A percentile compares a stretch with the other conserved stretches of the same genome.
phyloP scores from a whole-genome alignment of 2,113 vertebrate species.

The Grantiella picta region DNA sequence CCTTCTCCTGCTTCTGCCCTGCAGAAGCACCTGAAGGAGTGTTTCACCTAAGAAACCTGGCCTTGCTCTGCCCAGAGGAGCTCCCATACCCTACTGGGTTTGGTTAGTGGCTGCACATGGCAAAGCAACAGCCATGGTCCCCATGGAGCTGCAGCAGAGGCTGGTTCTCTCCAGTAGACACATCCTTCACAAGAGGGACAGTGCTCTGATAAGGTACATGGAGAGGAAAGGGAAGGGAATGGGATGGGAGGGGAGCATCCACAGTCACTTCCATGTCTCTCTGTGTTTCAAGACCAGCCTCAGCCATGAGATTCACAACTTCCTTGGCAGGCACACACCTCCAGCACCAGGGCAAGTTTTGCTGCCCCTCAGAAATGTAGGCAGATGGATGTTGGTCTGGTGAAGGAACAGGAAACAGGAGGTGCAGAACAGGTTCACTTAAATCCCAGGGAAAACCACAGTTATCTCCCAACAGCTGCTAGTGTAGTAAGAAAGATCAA shows the following conservation, averaged over 20 bases:
- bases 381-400: not conserved
- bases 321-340: not conserved
- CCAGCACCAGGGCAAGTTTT: not conserved
- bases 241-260: not conserved
- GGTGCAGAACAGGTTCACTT: not conserved
- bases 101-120: not conserved
- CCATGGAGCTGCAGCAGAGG: not conserved
- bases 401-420: not conserved
- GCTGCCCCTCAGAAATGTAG: not conserved
- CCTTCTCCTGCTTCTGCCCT: not conserved
- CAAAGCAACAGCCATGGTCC: not conserved
- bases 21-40: not conserved
- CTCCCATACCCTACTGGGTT: not conserved
- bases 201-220: not conserved
- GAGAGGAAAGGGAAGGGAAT: not conserved
- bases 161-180: not conserved
- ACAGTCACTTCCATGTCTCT: not conserved
- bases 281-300: not conserved
- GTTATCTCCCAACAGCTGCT: not conserved
- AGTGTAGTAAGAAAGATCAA: accelerated
- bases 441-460: not conserved
- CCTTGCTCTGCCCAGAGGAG: not conserved
- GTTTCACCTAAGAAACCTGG: not conserved
- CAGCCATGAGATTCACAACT: not conserved
- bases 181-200: not conserved